phyloP scores from a whole-genome alignment of 2,797 vertebrate genomes.

The Margarornis squamiger region DNA sequence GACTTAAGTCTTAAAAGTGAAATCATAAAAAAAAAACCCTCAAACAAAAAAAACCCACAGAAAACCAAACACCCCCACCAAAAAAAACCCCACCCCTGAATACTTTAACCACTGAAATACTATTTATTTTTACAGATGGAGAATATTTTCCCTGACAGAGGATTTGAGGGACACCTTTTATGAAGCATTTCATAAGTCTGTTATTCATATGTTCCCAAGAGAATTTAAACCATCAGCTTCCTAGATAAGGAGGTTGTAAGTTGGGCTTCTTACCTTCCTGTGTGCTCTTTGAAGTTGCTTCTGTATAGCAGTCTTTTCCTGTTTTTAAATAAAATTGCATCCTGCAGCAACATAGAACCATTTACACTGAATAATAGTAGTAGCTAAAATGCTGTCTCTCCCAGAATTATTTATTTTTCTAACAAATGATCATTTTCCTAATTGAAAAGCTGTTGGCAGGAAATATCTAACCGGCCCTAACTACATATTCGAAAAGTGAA shows the following conservation, averaged over 20 bases:
- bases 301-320: not conserved
- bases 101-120: not conserved
- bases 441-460: not conserved
- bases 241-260: not conserved
- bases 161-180: not conserved
- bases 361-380: not conserved
- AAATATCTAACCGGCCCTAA: not conserved
- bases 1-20: not conserved
- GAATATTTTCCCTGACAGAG: not conserved
- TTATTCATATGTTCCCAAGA: not conserved
- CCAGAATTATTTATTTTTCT: rapidly evolving
- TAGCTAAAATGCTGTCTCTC: not conserved
- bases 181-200: not conserved
- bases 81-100: not conserved
- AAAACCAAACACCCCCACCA: no score
- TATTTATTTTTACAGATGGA: not conserved
- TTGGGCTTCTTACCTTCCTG: not conserved
- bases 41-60: no score
- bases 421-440: not conserved
- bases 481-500: not conserved
- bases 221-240: not conserved
- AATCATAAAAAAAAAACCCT: not conserved
- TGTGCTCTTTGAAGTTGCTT: not conserved
- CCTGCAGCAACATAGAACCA: not conserved
- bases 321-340: not conserved